These are phyloP conservation scores for Xestia sexstrigata DNA, from an alignment of 2,888 invertebrate genomes.

Conservation along the genomic window DNA sequence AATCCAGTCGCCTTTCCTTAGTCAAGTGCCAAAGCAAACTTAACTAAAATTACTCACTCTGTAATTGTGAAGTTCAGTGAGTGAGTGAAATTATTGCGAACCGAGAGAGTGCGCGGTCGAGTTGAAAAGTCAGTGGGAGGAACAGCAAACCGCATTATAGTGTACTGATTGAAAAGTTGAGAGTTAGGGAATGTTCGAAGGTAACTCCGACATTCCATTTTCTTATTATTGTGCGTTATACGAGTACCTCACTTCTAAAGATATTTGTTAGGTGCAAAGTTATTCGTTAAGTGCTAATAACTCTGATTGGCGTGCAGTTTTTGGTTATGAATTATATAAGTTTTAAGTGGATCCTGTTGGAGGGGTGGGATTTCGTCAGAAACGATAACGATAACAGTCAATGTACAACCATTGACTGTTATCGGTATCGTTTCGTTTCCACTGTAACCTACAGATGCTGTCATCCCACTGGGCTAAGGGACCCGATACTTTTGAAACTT, in stretches of 20 bases:
- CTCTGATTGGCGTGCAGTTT: constrained; percentile 29
- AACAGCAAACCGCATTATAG: constrained; percentile 53
- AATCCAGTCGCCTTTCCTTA: constrained; percentile 52
- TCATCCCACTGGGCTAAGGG: background rate
- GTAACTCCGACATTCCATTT: constrained; percentile 39
- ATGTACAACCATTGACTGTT: too few relatives aligned
- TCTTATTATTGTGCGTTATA: constrained; percentile 34
- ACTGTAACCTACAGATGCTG: background rate
- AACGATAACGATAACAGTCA: background rate
- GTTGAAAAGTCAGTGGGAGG: constrained; percentile 50
- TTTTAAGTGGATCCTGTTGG: constrained; percentile 17
- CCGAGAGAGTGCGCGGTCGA: constrained; percentile 53
- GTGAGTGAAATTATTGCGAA: constrained; percentile 53
- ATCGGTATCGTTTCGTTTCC: too few relatives aligned
- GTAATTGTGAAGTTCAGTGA: constrained; percentile 61
- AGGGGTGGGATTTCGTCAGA: background rate
- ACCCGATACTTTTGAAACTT: background rate
- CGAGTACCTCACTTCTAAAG: background rate
- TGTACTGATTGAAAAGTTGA: constrained; percentile 65
- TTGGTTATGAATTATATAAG: constrained; percentile 28
- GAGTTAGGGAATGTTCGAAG: constrained; percentile 27
- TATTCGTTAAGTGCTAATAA: constrained; percentile 9
- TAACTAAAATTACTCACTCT: constrained; percentile 53
- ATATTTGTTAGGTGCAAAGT: constrained; percentile 28
- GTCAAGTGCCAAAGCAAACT: constrained; percentile 50